A percentile compares a stretch with the other conserved stretches of the same genome.
phyloP scores from a whole-genome alignment of 2,888 invertebrate genomes.

The Leucophora obtusa region DNA sequence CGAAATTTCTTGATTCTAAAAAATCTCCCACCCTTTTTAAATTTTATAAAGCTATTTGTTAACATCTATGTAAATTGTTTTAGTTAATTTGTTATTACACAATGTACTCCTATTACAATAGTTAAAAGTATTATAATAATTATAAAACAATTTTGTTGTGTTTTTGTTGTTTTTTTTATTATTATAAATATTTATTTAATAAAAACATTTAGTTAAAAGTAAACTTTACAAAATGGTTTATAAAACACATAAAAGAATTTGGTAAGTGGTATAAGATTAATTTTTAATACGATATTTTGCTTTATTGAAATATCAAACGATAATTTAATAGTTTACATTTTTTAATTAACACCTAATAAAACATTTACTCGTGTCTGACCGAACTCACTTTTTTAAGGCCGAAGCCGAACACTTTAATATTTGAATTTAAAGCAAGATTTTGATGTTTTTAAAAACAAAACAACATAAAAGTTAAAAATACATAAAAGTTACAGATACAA shows the following conservation, averaged over 20 bases:
- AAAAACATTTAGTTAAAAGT: conserved; percentile 45
- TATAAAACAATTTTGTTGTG: conserved; percentile 24
- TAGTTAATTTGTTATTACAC: background rate
- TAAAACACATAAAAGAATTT: conserved; percentile 51
- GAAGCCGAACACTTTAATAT: too few relatives aligned
- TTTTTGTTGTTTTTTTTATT: conserved; percentile 50
- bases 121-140: background rate
- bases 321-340: conserved; percentile 4
- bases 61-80: background rate
- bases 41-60: too few relatives aligned
- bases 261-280: conserved; percentile 45
- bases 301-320: background rate
- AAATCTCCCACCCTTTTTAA: too few relatives aligned
- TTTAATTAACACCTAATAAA: background rate
- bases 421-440: too few relatives aligned
- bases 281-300: background rate
- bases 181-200: conserved; percentile 56
- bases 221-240: conserved; percentile 45
- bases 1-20: too few relatives aligned
- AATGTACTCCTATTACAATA: background rate
- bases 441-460: too few relatives aligned
- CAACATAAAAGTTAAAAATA: too few relatives aligned
- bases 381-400: too few relatives aligned
- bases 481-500: too few relatives aligned
- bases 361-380: too few relatives aligned